These are phyloP conservation scores for Cephus runcator DNA, from an alignment of 2,888 invertebrate genomes.

Conservation along the genomic window DNA sequence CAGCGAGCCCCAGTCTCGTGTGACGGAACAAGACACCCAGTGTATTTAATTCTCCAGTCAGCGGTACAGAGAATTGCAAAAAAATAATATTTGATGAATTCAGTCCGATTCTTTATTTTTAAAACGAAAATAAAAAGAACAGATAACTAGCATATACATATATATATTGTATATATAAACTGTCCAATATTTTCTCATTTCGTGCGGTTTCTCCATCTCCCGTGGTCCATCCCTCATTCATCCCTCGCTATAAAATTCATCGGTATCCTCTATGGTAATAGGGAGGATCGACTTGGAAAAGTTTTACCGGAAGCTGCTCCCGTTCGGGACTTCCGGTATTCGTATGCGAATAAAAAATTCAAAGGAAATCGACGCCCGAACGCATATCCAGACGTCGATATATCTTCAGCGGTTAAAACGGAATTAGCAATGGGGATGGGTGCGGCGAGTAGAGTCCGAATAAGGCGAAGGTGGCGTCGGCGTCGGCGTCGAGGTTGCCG, in stretches of 20 bases:
- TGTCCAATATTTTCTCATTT: not conserved
- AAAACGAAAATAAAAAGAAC: no score
- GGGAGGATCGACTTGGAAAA: not conserved
- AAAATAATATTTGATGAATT: no score
- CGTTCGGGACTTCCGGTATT: not conserved
- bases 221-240: not conserved
- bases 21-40: no score
- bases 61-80: no score
- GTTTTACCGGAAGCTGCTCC: not conserved
- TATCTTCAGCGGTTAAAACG: not conserved
- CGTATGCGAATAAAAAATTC: not conserved
- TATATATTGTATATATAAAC: no score
- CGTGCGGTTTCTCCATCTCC: not conserved
- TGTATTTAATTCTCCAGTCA: not conserved
- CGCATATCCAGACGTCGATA: not conserved
- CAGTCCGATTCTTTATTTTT: no score
- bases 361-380: not conserved
- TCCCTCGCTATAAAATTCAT: not conserved
- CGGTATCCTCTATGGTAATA: not conserved
- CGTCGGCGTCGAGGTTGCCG: not conserved
- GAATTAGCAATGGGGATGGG: not conserved
- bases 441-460: no score
- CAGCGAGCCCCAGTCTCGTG: no score
- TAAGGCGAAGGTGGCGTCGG: not conserved
- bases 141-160: no score